phyloP scores from a whole-genome alignment of 2,113 vertebrate species.

The Silurus asotus region DNA sequence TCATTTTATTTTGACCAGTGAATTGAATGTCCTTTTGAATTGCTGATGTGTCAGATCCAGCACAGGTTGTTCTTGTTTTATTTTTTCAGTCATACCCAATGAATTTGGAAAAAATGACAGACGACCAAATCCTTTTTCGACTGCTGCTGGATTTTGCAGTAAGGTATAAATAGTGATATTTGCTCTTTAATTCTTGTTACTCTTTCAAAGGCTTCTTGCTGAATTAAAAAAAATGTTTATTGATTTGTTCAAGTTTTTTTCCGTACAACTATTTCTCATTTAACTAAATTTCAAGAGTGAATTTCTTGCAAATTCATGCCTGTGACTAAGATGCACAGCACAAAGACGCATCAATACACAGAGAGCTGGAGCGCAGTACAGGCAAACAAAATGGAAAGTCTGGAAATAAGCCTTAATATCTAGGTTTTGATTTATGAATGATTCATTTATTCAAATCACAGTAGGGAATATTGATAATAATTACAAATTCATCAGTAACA shows the following conservation, averaged over 20 bases:
- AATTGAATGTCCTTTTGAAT: conserved; percentile 18
- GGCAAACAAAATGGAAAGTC: not conserved
- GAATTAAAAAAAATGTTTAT: conserved; percentile 47
- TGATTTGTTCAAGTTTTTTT: conserved; percentile 21
- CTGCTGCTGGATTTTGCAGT: conserved; percentile 45
- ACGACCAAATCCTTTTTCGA: conserved; percentile 41
- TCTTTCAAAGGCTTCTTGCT: conserved; percentile 49
- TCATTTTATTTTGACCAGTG: conserved; percentile 1
- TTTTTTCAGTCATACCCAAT: conserved; percentile 22
- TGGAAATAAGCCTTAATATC: not conserved
- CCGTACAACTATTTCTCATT: not conserved
- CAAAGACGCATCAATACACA: not conserved
- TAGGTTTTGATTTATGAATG: not conserved
- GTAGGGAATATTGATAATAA: conserved; percentile 2
- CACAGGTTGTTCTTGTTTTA: conserved; percentile 6
- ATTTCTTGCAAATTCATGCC: not conserved
- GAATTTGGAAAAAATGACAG: conserved; percentile 35
- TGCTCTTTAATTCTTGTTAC: conserved; percentile 47
- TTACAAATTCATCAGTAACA: conserved; percentile 7
- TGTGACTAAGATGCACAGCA: not conserved
- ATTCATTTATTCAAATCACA: not conserved
- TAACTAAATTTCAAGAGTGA: not conserved
- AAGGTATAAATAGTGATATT: conserved; percentile 52
- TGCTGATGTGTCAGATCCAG: conserved; percentile 13
- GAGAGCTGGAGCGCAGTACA: not conserved